Evolutionary conservation across 2,888 invertebrate genomes (phyloP).

Genomic region (Pelosia muscerda): DNA sequence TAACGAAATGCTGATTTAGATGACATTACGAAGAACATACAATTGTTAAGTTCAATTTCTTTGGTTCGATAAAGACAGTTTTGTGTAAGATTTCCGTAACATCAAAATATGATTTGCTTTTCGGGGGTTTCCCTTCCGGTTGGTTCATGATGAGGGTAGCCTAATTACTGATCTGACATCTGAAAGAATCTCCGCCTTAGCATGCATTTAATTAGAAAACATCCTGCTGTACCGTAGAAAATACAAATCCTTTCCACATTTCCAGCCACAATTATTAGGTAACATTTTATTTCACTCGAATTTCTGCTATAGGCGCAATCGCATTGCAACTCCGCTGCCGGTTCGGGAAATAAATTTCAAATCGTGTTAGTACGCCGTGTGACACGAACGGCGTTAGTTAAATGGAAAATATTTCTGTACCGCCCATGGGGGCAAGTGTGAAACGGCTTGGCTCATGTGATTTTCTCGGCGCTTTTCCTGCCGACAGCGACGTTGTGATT

Average conservation of each 20-base stretch:
- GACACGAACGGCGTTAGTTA: conserved; percentile 73
- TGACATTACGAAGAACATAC: too few species aligned
- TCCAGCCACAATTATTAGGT: conserved; percentile 42
- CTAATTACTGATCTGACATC: too few species aligned
- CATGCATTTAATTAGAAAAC: background rate
- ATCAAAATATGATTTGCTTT: too few species aligned
- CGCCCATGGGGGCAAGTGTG: conserved; percentile 70
- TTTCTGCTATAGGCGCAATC: conserved; percentile 46
- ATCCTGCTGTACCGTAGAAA: background rate
- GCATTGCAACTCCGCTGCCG: conserved; percentile 53
- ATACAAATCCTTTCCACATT: background rate
- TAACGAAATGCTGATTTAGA: too few species aligned
- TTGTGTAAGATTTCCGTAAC: too few species aligned
- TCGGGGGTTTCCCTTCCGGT: too few species aligned
- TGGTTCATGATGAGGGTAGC: too few species aligned
- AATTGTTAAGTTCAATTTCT: too few species aligned
- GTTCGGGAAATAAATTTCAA: conserved; percentile 76
- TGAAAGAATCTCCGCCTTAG: too few species aligned
- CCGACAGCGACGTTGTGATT: conserved; percentile 33
- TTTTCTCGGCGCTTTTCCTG: conserved; percentile 61
- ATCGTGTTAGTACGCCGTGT: conserved; percentile 71
- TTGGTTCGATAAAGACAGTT: too few species aligned
- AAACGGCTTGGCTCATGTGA: conserved; percentile 69
- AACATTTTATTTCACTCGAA: conserved; percentile 42
- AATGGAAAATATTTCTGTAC: conserved; percentile 80